Percentiles rank a stretch among this genome's conserved stretches.
Evolutionary conservation across 2,797 vertebrate species (phyloP).

Genomic region (Megaceryle alcyon): DNA sequence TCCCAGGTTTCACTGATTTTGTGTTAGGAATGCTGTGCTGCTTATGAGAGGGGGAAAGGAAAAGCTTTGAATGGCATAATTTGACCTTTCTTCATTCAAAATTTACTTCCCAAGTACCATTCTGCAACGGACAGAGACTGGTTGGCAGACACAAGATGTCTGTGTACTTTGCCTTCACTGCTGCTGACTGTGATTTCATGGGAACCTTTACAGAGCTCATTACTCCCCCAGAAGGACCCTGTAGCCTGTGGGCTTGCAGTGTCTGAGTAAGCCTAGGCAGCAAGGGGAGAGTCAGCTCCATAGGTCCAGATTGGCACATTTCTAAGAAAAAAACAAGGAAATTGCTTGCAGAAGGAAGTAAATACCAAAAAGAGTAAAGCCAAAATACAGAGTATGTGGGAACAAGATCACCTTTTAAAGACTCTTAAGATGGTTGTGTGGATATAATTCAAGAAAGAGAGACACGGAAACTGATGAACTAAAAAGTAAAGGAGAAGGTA

Average conservation of each 20-base stretch:
- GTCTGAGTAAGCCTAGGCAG: neutral
- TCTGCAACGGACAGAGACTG: neutral
- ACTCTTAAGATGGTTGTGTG: neutral
- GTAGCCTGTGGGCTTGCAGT: neutral
- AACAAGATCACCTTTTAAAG: neutral
- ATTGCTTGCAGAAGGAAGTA: neutral
- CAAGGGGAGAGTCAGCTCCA: neutral
- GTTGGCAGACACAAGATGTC: neutral
- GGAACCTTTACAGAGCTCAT: neutral
- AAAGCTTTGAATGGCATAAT: neutral
- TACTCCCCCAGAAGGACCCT: neutral
- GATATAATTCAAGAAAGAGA: neutral
- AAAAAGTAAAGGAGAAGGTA: neutral
- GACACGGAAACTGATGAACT: neutral
- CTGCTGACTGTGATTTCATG: neutral
- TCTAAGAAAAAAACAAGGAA: neutral
- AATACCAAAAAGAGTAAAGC: neutral
- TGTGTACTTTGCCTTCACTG: neutral
- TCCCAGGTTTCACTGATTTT: neutral
- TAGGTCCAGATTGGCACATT: fast-evolving
- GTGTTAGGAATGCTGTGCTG: neutral
- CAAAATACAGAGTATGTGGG: neutral
- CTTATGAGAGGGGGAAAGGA: fast-evolving
- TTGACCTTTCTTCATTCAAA: neutral
- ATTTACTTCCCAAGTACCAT: neutral